A percentile compares a stretch with the other conserved stretches of the same genome.
These are phyloP conservation scores for Botrylloides violaceus DNA, from an alignment of 23 tunicate genomes.

Conservation along the genomic window DNA sequence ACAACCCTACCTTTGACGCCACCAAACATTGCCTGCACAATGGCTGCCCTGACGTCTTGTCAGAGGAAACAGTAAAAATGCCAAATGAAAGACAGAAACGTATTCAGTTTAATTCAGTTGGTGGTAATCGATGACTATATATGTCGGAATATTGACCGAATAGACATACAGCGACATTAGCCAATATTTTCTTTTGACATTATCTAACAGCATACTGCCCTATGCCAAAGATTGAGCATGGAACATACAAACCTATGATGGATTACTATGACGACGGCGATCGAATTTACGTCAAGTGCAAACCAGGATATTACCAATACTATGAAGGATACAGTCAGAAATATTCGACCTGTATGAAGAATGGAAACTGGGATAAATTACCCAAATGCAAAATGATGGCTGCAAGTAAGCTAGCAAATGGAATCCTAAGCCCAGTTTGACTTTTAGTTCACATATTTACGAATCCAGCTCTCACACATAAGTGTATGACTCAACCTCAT, in stretches of 20 bases:
- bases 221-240: constrained; percentile 8
- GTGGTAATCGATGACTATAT: no score
- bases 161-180: background rate
- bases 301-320: constrained; percentile 9
- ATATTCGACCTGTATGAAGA: constrained; percentile 12
- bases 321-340: background rate
- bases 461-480: no score
- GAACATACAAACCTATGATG: constrained; percentile 5
- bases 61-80: no score
- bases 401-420: constrained; percentile 2
- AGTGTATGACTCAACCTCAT: no score
- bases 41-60: no score
- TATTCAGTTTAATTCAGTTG: no score
- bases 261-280: constrained; percentile 12
- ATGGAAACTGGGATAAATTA: constrained; percentile 17
- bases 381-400: constrained; percentile 19
- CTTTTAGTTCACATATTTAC: no score
- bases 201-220: constrained; percentile 24
- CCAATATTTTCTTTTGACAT: background rate
- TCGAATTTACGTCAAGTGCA: constrained; percentile 10
- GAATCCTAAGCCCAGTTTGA: no score
- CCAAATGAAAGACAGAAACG: no score
- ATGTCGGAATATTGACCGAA: background rate
- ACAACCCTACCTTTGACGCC: no score
- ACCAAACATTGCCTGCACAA: no score